Evolutionary conservation across 2,888 invertebrate species (phyloP), one percentile per base, ranked within the genome.

Genomic region (Idaea aversata): DNA sequence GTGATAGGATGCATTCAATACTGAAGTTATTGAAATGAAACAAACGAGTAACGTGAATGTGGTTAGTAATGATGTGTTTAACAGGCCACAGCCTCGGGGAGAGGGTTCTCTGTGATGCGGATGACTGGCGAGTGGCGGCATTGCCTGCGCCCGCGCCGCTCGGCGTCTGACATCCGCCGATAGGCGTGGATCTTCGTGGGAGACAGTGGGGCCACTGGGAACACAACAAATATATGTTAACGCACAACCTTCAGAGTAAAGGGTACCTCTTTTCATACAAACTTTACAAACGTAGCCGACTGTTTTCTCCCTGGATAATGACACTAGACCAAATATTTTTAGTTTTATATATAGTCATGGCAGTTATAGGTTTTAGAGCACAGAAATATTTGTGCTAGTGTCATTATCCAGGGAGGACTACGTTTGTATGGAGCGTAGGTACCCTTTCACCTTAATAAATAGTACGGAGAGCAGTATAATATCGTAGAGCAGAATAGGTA

Each of bases 51-150:
- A 10, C 10, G 13, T 13, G 47, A 47, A 5, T 2, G 47, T 6
- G 7, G 7, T 47, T 47, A 36, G 7, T 47, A 7, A 10, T 13
- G 36, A 36, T 25, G 25, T 10, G 77, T 85, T 94, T 95, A 96
- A 91, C 96, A 96, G 81, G 94, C 95, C 75, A 96, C 95, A 61
- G 95, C 96, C 77, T 95, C 95, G 70, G 96, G 95, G 87, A 96
- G 96, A 65, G 96, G 96, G 86, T 96, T 96, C 91, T 96, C 96
- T 67, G 96, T 96, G 90, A 96, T 96, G 89, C 95, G 95, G 84
- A 96, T 96, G 80, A 95, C 94, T 71, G 95, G 94, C 77, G 95
- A 93, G 78, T 82, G 85, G 72, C 91, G 90, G 75, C 90, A 90
- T 1, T 82, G 75, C 71, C 90, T 94, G 78, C 94, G 93, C 71